Evolutionary conservation across 2,113 vertebrate species (phyloP).

Genomic region (Tenebrosternarchus preto): DNA sequence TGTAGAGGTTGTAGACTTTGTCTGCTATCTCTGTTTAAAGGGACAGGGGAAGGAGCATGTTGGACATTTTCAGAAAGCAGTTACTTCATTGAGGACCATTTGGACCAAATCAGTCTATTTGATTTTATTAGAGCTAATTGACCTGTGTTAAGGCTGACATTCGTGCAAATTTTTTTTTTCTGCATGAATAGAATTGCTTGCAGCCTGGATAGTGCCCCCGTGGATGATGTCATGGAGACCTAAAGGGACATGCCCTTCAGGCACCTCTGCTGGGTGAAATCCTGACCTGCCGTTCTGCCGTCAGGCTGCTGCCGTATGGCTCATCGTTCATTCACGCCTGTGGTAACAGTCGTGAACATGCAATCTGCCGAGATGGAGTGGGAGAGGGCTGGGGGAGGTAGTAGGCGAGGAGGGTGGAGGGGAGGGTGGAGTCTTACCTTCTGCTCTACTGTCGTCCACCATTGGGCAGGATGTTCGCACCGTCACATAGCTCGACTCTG

Average conservation of each 20-base stretch:
- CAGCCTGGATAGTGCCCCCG: not conserved
- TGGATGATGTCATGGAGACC: conserved; percentile 15
- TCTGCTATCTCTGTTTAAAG: conserved; percentile 88
- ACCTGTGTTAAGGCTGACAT: not conserved
- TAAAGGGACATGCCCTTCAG: conserved; percentile 19
- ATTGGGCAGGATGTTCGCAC: conserved; percentile 92
- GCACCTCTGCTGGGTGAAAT: conserved; percentile 39
- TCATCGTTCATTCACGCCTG: conserved; percentile 19
- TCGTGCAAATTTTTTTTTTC: too few relatives aligned
- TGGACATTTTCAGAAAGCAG: not conserved
- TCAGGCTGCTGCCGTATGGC: not conserved
- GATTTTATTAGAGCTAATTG: not conserved
- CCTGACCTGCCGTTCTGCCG: conserved; percentile 11
- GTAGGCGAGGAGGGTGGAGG: not conserved
- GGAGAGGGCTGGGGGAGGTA: not conserved
- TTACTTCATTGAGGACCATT: not conserved
- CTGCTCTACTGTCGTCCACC: conserved; percentile 94
- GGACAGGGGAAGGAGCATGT: not conserved
- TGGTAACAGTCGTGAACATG: conserved; percentile 29
- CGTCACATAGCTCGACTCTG: conserved; percentile 88
- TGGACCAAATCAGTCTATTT: not conserved
- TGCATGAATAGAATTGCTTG: too few relatives aligned
- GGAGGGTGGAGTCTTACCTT: conserved; percentile 78
- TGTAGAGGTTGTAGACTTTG: conserved; percentile 97
- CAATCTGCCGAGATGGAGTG: conserved; percentile 15